Base-by-base conservation (phyloP, 2,888 invertebrate genomes). In the Netelia fuscicornis region DNA sequence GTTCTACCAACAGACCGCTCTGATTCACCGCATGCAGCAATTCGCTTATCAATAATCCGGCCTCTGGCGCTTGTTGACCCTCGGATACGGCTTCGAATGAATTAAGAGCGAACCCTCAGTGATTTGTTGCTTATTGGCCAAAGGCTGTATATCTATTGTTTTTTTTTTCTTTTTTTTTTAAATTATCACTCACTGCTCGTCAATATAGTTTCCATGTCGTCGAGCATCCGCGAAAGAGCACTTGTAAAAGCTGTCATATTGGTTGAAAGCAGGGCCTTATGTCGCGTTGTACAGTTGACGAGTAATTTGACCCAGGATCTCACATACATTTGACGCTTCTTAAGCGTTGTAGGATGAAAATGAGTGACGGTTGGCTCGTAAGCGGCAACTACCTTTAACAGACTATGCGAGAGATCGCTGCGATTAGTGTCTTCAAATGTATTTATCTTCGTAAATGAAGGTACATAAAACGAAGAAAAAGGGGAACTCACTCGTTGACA, bases 261-360 rank as follows among this genome's bases (percentile, higher is more conserved):
- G 10, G 94, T 93, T 2, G 94, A 92, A 2, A 95, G 90, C 56
- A 94, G 90, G 52, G 94, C 92, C 90, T 95, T 96, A 89, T 95
- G 94, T 64, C 95, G 93, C 65, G 95, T 95, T 3, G 95, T 94
- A 86, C 95, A 95, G 13, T 95, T 95, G 2, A 95, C 93, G 54
- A 96, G 91, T 78, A 96, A 92, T 91, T 96, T 96, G 0, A 95
- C 94, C 71, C 95, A 94, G 62, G 95, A 95, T 85, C 96, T 95
- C 20, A 96, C 94, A 87, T 95, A 96, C 89, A 95, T 94, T 89
- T 95, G 95, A 74, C 96, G 94, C 89, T 96, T 96, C 64, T 94
- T 92, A 11, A 95, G 91, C 20, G 95, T 94, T 42, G 94, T 94
- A 17, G 94, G 93, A 84, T 95, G 94, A 91, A 94, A 94, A 83